phyloP scores from a whole-genome alignment of 1,140 invertebrate genomes.

The Penaeus chinensis region DNA sequence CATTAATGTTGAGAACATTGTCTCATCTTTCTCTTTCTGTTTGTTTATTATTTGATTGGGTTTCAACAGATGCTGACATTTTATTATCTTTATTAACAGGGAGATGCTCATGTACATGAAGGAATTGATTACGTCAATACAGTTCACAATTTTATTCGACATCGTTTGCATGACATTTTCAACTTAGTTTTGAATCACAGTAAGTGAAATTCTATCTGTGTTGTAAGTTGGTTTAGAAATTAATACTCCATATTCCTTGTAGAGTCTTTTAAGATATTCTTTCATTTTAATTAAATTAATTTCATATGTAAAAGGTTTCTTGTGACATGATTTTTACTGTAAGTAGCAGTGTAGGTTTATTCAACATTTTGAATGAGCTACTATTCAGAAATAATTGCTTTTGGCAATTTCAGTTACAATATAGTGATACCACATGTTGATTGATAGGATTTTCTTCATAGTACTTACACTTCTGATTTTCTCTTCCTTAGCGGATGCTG shows the following conservation, averaged over 20 bases:
- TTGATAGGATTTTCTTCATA: too few relatives aligned
- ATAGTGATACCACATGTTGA: background rate
- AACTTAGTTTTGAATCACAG: slow-evolving; percentile 66
- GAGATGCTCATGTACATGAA: slow-evolving; percentile 66
- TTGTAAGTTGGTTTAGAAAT: background rate
- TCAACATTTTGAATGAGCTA: too few relatives aligned
- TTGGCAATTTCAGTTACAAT: too few relatives aligned
- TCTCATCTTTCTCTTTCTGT: slow-evolving; percentile 7
- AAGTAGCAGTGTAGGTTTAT: too few relatives aligned
- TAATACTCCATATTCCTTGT: too few relatives aligned
- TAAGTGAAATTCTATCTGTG: slow-evolving; percentile 45
- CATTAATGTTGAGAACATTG: background rate
- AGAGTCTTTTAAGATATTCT: too few relatives aligned
- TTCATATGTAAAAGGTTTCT: too few relatives aligned
- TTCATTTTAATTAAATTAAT: too few relatives aligned
- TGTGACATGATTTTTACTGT: too few relatives aligned
- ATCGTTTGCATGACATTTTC: slow-evolving; percentile 65
- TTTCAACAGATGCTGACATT: background rate
- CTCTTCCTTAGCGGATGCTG: slow-evolving; percentile 38
- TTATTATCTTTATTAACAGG: slow-evolving; percentile 64
- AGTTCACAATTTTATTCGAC: slow-evolving; percentile 66
- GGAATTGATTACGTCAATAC: slow-evolving; percentile 68
- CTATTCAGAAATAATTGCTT: too few relatives aligned
- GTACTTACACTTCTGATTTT: slow-evolving; percentile 7
- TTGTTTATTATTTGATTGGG: background rate